A percentile compares a stretch with the other conserved stretches of the same genome.
Evolutionary conservation across 2,113 vertebrate genomes (phyloP).

Genomic region (Etheostoma spectabile): DNA sequence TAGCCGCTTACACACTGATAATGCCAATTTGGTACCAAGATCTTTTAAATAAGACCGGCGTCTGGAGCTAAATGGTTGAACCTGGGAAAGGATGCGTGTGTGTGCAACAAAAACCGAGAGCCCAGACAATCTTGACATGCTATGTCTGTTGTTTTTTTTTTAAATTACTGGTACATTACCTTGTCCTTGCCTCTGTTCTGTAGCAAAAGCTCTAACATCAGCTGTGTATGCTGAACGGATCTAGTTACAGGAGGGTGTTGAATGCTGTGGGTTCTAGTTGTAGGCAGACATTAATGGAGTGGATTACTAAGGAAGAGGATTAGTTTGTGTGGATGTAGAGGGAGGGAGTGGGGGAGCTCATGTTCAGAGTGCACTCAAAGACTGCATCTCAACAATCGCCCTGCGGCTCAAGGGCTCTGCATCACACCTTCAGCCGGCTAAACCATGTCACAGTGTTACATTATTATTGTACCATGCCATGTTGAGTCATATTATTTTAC

Average conservation of each 20-base stretch:
- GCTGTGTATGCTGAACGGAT: conserved; percentile 39
- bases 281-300: conserved; percentile 66
- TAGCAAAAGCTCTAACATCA: conserved; percentile 34
- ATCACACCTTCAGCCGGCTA: conserved; percentile 56
- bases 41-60: conserved; percentile 79
- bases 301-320: conserved; percentile 77
- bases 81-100: conserved; percentile 39
- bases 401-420: conserved; percentile 60
- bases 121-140: conserved; percentile 54
- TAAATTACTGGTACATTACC: conserved; percentile 33
- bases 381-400: conserved; percentile 59
- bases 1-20: conserved; percentile 80
- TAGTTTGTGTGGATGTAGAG: conserved; percentile 64
- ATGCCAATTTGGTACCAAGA: conserved; percentile 82
- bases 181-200: conserved; percentile 41
- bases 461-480: conserved; percentile 59
- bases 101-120: conserved; percentile 43
- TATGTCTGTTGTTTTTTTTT: conserved; percentile 47
- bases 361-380: conserved; percentile 52
- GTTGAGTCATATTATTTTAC: conserved; percentile 69
- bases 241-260: conserved; percentile 40
- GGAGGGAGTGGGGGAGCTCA: conserved; percentile 8
- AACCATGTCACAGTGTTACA: conserved; percentile 67
- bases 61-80: conserved; percentile 71
- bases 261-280: conserved; percentile 53